phyloP scores from a whole-genome alignment of 1,140 invertebrate species.

The Psix sp. region DNA sequence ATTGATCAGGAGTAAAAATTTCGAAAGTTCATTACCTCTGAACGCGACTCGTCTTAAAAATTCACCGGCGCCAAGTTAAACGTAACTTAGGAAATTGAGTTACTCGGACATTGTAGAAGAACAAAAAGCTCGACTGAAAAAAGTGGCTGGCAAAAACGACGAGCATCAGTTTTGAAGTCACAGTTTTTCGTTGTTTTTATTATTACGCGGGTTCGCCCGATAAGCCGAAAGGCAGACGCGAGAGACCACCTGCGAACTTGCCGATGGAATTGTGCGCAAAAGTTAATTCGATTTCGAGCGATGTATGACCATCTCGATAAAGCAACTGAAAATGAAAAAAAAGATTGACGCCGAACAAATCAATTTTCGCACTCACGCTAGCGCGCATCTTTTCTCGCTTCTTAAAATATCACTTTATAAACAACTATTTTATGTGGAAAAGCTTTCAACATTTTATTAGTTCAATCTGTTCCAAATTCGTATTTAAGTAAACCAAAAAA shows the following conservation, averaged over 20 bases:
- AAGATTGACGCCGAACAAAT: constrained; percentile 47
- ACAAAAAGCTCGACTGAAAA: neutral
- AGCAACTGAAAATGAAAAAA: constrained; percentile 50
- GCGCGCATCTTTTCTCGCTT: too few relatives aligned
- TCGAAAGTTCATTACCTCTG: constrained; percentile 20
- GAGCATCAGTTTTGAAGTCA: constrained; percentile 2
- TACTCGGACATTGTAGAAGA: too few relatives aligned
- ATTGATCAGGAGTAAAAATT: constrained; percentile 43
- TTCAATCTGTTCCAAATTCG: too few relatives aligned
- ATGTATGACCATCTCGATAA: constrained; percentile 47
- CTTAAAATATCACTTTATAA: too few relatives aligned
- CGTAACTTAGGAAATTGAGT: neutral
- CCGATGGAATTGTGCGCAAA: constrained; percentile 36
- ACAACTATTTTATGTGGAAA: too few relatives aligned
- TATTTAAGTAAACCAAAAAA: too few relatives aligned
- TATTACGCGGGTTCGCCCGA: constrained; percentile 34
- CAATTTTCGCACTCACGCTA: constrained; percentile 33
- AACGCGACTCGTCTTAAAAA: constrained; percentile 10
- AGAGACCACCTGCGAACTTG: constrained; percentile 45
- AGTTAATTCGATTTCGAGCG: constrained; percentile 56
- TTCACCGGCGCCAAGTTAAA: neutral
- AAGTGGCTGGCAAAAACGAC: neutral
- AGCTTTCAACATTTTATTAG: too few relatives aligned
- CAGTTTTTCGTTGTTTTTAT: constrained; percentile 15
- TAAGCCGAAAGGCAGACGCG: constrained; percentile 35